Percentiles rank a stretch among this genome's conserved stretches.
Conservation (phyloP, 2,113 vertebrate species). For the Dromaius novaehollandiae region DNA sequence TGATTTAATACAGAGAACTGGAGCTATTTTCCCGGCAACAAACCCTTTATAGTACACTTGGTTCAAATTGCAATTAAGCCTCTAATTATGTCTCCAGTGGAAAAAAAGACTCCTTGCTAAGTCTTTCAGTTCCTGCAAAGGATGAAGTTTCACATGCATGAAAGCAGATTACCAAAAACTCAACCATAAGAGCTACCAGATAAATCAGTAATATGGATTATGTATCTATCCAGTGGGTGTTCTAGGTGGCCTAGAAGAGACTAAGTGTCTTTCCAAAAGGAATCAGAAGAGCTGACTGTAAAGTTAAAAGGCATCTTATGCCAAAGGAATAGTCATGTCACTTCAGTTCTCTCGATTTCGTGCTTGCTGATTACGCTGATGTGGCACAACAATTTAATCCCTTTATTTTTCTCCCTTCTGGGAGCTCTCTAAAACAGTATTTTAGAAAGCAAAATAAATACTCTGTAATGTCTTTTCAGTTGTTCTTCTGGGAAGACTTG, state of each 20-base stretch:
- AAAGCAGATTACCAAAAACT: conserved; percentile 5
- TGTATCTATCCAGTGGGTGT: not conserved
- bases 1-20: conserved; percentile 66
- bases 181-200: not conserved
- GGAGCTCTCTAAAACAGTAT: conserved; percentile 34
- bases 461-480: conserved; percentile 8
- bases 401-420: conserved; percentile 33
- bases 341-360: conserved; percentile 1
- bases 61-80: conserved; percentile 60
- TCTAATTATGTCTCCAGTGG: conserved; percentile 35
- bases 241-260: not conserved
- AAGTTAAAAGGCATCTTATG: conserved; percentile 15
- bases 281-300: conserved; percentile 12
- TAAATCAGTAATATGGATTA: not conserved
- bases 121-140: conserved; percentile 38
- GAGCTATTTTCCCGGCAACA: conserved; percentile 55
- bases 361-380: conserved; percentile 6
- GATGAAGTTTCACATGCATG: conserved; percentile 21
- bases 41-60: conserved; percentile 60
- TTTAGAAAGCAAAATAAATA: conserved; percentile 55
- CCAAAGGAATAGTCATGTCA: conserved; percentile 10
- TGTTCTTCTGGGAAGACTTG: conserved; percentile 49
- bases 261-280: conserved; percentile 12
- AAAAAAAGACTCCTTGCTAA: conserved; percentile 55
- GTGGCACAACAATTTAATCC: conserved; percentile 21